phyloP scores from a whole-genome alignment of 2,888 invertebrate genomes.

The Amphipoea lucens region DNA sequence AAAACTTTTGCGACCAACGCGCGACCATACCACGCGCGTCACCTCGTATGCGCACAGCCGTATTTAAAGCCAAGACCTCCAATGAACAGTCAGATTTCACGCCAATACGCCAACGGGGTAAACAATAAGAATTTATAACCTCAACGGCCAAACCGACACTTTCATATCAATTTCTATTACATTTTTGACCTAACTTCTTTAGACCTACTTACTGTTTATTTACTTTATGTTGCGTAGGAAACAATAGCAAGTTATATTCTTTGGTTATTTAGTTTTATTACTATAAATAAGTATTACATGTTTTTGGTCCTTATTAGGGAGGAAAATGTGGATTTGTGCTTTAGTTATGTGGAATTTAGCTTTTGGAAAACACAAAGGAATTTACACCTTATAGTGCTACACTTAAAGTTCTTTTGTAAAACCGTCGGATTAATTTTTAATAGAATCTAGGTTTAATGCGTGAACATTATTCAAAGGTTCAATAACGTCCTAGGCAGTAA shows the following conservation, averaged over 20 bases:
- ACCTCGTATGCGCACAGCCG: constrained; percentile 36
- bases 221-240: constrained; percentile 23
- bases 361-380: constrained; percentile 9
- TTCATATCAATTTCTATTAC: constrained; percentile 57
- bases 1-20: background rate
- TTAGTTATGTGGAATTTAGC: background rate
- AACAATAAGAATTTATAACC: constrained; percentile 66
- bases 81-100: constrained; percentile 75
- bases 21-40: background rate
- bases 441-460: background rate
- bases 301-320: constrained; percentile 45
- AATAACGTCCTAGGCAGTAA: background rate
- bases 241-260: constrained; percentile 53
- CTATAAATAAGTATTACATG: constrained; percentile 47
- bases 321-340: constrained; percentile 25
- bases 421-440: background rate
- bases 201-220: constrained; percentile 31
- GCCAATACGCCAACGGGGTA: constrained; percentile 74
- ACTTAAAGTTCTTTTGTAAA: constrained; percentile 2
- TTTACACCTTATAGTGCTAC: rapidly evolving
- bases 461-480: constrained; percentile 10
- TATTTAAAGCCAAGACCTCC: constrained; percentile 50
- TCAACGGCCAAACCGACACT: constrained; percentile 45
- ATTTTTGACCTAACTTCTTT: constrained; percentile 32
- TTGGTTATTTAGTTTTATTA: constrained; percentile 56